Evolutionary conservation across 1,140 invertebrate genomes (phyloP), one percentile per base, ranked within the genome.

Genomic region (Akabosia matsudoensis): DNA sequence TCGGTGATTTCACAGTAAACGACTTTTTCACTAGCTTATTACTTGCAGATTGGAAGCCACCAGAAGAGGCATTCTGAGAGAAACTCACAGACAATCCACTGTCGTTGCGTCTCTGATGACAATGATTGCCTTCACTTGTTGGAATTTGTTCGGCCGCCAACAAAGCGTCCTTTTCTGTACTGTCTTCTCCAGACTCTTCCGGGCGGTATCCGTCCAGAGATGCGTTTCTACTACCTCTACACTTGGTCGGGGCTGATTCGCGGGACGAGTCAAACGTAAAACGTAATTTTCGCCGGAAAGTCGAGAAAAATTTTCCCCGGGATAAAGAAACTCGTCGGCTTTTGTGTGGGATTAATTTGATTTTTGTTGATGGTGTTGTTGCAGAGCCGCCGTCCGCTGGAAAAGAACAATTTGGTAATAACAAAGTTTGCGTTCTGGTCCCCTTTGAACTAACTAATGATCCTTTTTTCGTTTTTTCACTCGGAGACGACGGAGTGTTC

Each of bases 271-370:
- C 31, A 67, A 67, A 67, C 14, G 61, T 3, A 31, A 67, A 31
- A 30, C n/a, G 61, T 31, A 67, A 67, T 67, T 67, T 67, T 31
- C 61, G n/a, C n/a, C n/a, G 13, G 7, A 67, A 67, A 28, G 61
- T 67, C 31, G 24, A 31, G 13, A 67, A 67, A 1, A 30, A 7
- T 67, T 31, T 67, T 67, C 24, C 4, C 10, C 26, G n/a, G 7
- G 61, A 67, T n/a, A 30, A 31, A n/a, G 24, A 22, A 67, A 67
- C 28, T 67, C 26, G 1, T 67, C 31, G 24, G 3, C 61, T 67
- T n/a, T 67, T 67, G 10, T 7, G 4, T 30, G 61, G 13, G 61
- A 28, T 31, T 61, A 22, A 14, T 61, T 61, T 61, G 24, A 61
- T 61, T 61, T 45, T 45, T 45, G 37, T 10, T 18, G 37, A 45